Base-by-base conservation (phyloP, 2,888 invertebrate genomes). In the Volucella inanis region DNA sequence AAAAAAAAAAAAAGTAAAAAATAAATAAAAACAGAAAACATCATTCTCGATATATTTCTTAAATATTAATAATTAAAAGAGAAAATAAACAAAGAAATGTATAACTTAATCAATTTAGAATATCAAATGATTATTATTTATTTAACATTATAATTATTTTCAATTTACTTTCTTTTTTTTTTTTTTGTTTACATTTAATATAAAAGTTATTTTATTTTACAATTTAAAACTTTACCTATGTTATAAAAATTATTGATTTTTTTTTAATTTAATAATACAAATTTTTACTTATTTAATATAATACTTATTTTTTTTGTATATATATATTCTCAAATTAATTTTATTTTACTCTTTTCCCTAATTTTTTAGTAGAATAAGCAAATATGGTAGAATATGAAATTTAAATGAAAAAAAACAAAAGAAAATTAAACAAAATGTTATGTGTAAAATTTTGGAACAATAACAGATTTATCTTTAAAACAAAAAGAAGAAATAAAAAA, bases 401-500 rank as follows among this genome's bases (percentile, higher is more conserved):
- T 85, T 72, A 6, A 75, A 70, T 31, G 59, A 14, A 79, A 64
- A 38, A 18, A 15, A 49, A 38, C 1, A 64, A 57, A 57, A 54
- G 6, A 31, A 31, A 31, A 31, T 31, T 31, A 31, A 31, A 54
- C n/a, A 70, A 54, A 72, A 68, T 70, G 80, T 75, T 84, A 75
- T 79, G 70, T 79, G 79, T 76, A 80, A 50, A 75, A 80, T 85
- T 85, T 85, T 76, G 80, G 84, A 85, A 85, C 80, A 80, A 80
- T 84, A 79, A 84, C 39, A 78, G 55, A 71, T 52, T 38, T 77
- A 80, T 72, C 75, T 68, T 74, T 50, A 49, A 68, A 31, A 49
- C 31, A 14, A 14, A 50, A 41, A 62, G 50, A 64, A 78, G 70
- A 61, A 61, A 52, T 49, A 54, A 61, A 65, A 18, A 49, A 76